Base-by-base conservation (phyloP, 2,797 vertebrate genomes). In the Acipenser transmontanus region DNA sequence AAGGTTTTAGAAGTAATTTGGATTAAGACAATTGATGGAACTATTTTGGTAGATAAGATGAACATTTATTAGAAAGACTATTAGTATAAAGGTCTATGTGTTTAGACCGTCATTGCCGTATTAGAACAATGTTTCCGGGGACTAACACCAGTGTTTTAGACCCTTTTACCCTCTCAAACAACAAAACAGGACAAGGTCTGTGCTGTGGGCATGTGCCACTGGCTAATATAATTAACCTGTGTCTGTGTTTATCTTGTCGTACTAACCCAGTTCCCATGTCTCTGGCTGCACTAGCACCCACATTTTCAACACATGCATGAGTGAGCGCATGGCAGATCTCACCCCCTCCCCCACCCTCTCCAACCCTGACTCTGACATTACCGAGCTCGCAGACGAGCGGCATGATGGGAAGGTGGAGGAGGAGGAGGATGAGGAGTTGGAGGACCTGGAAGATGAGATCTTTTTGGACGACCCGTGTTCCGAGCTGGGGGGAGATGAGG, bases 301-400 rank as follows among this genome's bases (percentile, higher is more conserved):
- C 87, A 92, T 98, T 93, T 98, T 99, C 92, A 94, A 93, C 91
- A 93, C 95, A 85, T 99, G 97, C 95, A 97, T 98, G 95, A 98
- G 94, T 85, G 91, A 96, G 87, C 94, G 94, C 93, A 94, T 94
- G 92, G 96, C 94, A 89, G 95, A 97, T 91, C 93, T 93, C 83
- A 95, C 93, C 90, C 94, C 96, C 79, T 98, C 96, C 92, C 95
- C 97, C 85, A 93, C 94, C 92, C 93, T 88, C 92, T 98, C 96
- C 77, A 91, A 88, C 85, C 90, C 89, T 84, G 93, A 86, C 92
- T 98, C 97, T 84, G 96, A 98, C 86, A 88, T 93, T 87, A 95
- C 93, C 81, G 96, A 98, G 92, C 90, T 95, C 88, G 92, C 93
- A 77, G 93, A 95, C 86, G 89, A 92, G 80, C 94, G 93, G 89